phyloP scores from a whole-genome alignment of 2,797 vertebrate genomes.

The Heterohyrax brucei region DNA sequence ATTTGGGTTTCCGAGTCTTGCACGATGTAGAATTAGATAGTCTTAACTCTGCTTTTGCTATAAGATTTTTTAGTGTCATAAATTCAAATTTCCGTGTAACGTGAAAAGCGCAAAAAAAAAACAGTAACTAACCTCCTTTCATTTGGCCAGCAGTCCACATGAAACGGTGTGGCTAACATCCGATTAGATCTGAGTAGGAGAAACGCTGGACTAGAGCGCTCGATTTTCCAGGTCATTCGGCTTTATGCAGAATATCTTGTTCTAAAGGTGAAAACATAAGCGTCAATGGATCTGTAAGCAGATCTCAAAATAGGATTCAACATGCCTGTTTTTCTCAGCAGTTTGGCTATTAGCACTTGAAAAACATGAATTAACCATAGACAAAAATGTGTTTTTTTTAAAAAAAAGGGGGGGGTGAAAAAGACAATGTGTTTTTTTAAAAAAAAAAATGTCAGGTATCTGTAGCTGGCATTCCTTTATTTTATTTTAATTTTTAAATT shows the following conservation, averaged over 20 bases:
- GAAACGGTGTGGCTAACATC: background rate
- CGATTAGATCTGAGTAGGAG: background rate
- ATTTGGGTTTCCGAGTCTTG: background rate
- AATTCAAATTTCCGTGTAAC: constrained; percentile 5
- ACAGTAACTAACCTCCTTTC: background rate
- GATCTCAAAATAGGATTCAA: background rate
- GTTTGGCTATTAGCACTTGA: background rate
- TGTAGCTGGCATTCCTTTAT: background rate
- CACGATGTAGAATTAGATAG: background rate
- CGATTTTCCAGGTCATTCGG: background rate
- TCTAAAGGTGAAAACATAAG: background rate
- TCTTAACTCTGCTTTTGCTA: background rate
- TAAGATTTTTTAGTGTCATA: background rate
- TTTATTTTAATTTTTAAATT: background rate
- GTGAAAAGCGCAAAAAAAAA: background rate
- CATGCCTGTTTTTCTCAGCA: background rate
- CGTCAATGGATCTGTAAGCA: background rate
- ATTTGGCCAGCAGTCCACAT: background rate
- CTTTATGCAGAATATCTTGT: background rate
- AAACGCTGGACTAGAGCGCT: background rate
- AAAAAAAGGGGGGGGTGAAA: background rate
- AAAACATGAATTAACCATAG: background rate
- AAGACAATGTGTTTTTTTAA: background rate
- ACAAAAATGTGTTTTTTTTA: background rate
- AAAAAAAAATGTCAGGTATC: background rate